Conservation (phyloP, 2,888 invertebrate genomes). For the Tillus elongatus region DNA sequence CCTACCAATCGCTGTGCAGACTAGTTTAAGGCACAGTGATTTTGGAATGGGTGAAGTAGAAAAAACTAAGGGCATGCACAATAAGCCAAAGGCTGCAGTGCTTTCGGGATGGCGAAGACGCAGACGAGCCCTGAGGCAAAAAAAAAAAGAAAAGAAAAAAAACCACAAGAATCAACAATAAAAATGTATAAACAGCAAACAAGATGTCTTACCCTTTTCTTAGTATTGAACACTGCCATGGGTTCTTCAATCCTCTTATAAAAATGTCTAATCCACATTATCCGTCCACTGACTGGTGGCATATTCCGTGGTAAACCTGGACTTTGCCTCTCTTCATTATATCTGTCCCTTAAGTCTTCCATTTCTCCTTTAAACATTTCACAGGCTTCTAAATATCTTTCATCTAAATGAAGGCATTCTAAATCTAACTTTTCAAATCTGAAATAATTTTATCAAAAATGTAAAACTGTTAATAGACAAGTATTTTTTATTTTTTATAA, state of each 20-base stretch:
- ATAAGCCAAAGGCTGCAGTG: no score
- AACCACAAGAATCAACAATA: no score
- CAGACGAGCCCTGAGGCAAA: no score
- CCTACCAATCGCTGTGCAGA: no score
- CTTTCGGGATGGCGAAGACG: no score
- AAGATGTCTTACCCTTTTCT: constrained; percentile 28
- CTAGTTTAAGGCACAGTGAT: no score
- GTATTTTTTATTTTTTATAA: no score
- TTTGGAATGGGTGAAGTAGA: no score
- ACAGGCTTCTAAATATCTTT: constrained; percentile 64
- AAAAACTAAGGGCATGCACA: no score
- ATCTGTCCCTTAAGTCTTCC: constrained; percentile 60
- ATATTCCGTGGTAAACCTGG: constrained; percentile 65
- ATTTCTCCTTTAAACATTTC: constrained; percentile 60
- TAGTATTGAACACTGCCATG: constrained; percentile 53
- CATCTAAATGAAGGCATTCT: constrained; percentile 62
- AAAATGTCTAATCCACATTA: constrained; percentile 76
- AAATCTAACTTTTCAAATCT: constrained; percentile 68
- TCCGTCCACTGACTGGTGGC: constrained; percentile 72
- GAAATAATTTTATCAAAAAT: no score
- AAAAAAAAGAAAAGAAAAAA: neutral
- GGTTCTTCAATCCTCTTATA: constrained; percentile 63
- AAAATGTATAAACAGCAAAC: neutral
- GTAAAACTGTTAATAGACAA: no score
- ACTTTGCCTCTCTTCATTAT: constrained; percentile 66